Percentiles rank a stretch among this genome's conserved stretches.
phyloP scores from a whole-genome alignment of 2,888 invertebrate genomes.

The Odiellus spinosus region DNA sequence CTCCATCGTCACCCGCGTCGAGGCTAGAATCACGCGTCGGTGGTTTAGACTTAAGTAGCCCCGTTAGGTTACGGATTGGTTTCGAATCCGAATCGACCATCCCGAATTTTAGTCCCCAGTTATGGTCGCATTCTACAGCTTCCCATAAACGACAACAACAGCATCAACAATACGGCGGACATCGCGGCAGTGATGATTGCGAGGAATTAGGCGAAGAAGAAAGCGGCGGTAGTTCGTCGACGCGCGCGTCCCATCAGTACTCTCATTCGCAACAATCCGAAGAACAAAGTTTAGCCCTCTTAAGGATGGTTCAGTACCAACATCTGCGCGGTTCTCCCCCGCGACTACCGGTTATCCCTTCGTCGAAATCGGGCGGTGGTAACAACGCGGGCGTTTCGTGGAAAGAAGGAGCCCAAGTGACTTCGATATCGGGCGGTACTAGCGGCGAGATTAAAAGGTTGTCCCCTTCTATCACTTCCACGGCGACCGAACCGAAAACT shows the following conservation, averaged over 20 bases:
- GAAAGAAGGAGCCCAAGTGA: too few species aligned
- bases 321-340: background rate
- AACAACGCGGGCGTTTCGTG: too few species aligned
- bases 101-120: conserved; percentile 15
- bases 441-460: too few species aligned
- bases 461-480: conserved; percentile 11
- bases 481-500: conserved; percentile 5
- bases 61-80: conserved; percentile 3
- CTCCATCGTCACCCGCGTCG: too few species aligned
- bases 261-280: too few species aligned
- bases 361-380: too few species aligned
- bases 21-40: background rate
- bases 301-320: background rate
- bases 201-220: conserved; percentile 4
- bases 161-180: background rate
- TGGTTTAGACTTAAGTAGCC: conserved; percentile 1
- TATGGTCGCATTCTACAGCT: conserved; percentile 16
- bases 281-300: background rate
- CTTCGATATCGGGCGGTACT: too few species aligned
- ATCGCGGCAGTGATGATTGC: background rate
- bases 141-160: conserved; percentile 11
- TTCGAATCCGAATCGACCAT: conserved; percentile 2
- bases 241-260: too few species aligned
- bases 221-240: background rate
- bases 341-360: too few species aligned